Evolutionary conservation across 2,113 vertebrate genomes (phyloP), one percentile per base, ranked within the genome.

Genomic region (Oncorhynchus masou): DNA sequence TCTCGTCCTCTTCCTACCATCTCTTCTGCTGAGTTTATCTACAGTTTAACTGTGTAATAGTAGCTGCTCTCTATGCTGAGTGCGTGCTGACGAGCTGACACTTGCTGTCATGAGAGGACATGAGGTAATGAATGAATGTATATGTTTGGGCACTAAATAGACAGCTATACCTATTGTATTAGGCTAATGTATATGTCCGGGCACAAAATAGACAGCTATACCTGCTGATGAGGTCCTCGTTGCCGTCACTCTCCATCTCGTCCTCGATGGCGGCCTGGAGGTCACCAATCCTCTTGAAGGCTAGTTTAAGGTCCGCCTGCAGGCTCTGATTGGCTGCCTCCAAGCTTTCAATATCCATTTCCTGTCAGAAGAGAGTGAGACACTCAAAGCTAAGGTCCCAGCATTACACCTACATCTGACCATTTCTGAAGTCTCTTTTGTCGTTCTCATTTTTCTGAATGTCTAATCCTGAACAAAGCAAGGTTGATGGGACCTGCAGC

Each of bases 141-240:
- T 66, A 27, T 68, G 20, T 19, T 7, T 15, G 12, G 29, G 67
- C 31, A 70, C 39, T 4, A 39, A 45, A n/a, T 34, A 45, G 6
- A 64, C 48, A 45, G 16, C 9, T 67, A 15, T 90, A 99, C 98
- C 96, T 99, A 93, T 99, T 98, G 85, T 16, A 66, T 68, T 34
- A 39, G 2, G 34, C 9, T 9, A 45, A 45, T 45, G 8, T 11
- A 45, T 29, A 27, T 68, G 31, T 19, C 2, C 15, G 1, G 29
- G 67, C 31, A 70, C n/a, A 2, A 39, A 45, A n/a, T 34, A 45
- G 6, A 64, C 48, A 45, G 16, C 9, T 68, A 19, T 90, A 99
- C 98, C 96, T 99, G 93, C 98, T 98, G 85, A 99, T 98, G 64
- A 99, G 95, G 71, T 99, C 97, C 85, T 99, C 98, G 0, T 99